Base-by-base conservation (phyloP, 1,140 invertebrate genomes). In the Zaprionus camerounensis region DNA sequence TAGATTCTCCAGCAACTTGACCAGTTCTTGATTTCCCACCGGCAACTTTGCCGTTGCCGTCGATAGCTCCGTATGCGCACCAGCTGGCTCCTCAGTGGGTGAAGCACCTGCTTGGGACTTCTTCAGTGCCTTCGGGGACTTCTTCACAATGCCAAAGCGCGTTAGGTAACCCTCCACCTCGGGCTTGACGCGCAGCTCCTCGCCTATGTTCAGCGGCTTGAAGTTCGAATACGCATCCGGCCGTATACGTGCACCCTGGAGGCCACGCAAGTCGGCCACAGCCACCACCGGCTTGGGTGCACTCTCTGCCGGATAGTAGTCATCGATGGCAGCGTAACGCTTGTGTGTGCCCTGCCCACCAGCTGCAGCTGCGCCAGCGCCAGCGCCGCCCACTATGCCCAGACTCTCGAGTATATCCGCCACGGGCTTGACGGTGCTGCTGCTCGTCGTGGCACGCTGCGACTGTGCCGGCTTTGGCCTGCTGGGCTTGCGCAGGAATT, bases 141-240 rank as follows among this genome's bases (percentile, higher is more conserved):
- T 91, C 55, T 86, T 86, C 0, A 92, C 91, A 11, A 92, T 92
- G n/a, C 91, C 91, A 28, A 92, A 92, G n/a, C 91, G 75, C 0
- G 86, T 92, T 1, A 92, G 62, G 69, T 92, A 92, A 5, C 86
- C 90, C 64, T 92, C 91, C 13, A 92, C 83, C 28, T 92, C 91
- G n/a, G 91, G 91, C 70, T 92, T 91, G 0, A 82, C 88, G 0
- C 91, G 79, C 65, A 92, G 70, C 63, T 92, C 91, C 13, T 92
- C 91, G 38, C 91, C 91, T 26, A 92, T 92, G 51, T 92, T 92
- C 0, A 92, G 51, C 0, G 91, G 91, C 55, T 92, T 92, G 34
- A 92, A 92, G 44, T 84, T 92, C 5, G 83, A 75, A 61, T 92
- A 92, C 5, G 91, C 91, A 67, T 92, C 91, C 1, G 91, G 84